phyloP scores from a whole-genome alignment of 2,113 vertebrate species.

The Paradoxurus hermaphroditus region DNA sequence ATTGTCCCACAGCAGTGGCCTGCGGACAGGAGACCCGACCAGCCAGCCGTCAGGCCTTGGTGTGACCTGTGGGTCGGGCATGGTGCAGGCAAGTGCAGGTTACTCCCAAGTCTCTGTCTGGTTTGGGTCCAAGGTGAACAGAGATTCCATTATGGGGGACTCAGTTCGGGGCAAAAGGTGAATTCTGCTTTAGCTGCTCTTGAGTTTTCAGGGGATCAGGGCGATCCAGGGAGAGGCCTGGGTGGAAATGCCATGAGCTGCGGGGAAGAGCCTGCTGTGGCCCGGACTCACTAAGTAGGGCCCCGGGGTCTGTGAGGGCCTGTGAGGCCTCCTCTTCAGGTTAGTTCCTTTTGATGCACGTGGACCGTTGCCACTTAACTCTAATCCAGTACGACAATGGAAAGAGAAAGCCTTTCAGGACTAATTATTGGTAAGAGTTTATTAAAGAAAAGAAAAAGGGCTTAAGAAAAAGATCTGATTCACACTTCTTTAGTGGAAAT shows the following conservation, averaged over 20 bases:
- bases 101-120: neutral
- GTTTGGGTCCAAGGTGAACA: neutral
- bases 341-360: neutral
- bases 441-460: neutral
- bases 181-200: neutral
- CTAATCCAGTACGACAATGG: neutral
- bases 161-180: no score
- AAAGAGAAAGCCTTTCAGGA: neutral
- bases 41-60: neutral
- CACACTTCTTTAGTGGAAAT: neutral
- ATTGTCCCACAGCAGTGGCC: neutral
- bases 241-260: neutral
- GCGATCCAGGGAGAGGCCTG: neutral
- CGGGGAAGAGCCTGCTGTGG: neutral
- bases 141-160: neutral
- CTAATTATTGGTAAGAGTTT: neutral
- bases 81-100: neutral
- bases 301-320: neutral
- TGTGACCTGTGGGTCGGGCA: accelerated
- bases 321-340: neutral
- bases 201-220: neutral
- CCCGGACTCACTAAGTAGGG: neutral
- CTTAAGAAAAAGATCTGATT: neutral
- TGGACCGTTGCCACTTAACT: neutral
- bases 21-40: neutral